A percentile compares a stretch with the other conserved stretches of the same genome.
Evolutionary conservation across 2,113 vertebrate genomes (phyloP).

Genomic region (Elanus axillaris): DNA sequence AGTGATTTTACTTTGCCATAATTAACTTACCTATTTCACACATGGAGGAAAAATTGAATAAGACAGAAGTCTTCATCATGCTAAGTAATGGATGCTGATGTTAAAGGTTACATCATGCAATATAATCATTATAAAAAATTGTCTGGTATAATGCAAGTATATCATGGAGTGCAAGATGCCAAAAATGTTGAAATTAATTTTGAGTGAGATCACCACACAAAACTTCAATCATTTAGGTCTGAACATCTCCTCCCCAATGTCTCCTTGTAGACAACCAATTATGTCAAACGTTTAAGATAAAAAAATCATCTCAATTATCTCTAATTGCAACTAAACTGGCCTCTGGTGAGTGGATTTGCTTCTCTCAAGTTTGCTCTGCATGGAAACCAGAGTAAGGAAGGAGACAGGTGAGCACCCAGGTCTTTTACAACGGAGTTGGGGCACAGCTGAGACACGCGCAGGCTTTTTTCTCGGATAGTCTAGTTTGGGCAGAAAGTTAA

Average conservation of each 20-base stretch:
- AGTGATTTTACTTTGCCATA: background rate
- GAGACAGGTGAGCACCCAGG: background rate
- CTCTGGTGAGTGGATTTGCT: background rate
- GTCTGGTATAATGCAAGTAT: background rate
- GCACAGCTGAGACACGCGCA: background rate
- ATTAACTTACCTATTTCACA: background rate
- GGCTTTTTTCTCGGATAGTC: background rate
- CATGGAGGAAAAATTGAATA: background rate
- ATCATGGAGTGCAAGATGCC: background rate
- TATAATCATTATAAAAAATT: background rate
- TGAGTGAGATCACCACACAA: background rate
- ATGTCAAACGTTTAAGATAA: background rate
- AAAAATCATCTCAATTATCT: background rate
- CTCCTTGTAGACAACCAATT: background rate
- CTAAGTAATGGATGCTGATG: background rate
- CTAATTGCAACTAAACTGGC: background rate
- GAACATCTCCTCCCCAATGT: background rate
- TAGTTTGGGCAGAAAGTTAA: background rate
- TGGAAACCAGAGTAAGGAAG: background rate
- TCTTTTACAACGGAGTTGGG: background rate
- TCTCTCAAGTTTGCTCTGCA: background rate
- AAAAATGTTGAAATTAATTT: background rate
- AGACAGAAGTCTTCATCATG: background rate
- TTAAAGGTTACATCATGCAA: background rate
- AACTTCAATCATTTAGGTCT: background rate